These are phyloP conservation scores for Myotis daubentonii DNA, from an alignment of 2,797 vertebrate species.

Conservation along the genomic window DNA sequence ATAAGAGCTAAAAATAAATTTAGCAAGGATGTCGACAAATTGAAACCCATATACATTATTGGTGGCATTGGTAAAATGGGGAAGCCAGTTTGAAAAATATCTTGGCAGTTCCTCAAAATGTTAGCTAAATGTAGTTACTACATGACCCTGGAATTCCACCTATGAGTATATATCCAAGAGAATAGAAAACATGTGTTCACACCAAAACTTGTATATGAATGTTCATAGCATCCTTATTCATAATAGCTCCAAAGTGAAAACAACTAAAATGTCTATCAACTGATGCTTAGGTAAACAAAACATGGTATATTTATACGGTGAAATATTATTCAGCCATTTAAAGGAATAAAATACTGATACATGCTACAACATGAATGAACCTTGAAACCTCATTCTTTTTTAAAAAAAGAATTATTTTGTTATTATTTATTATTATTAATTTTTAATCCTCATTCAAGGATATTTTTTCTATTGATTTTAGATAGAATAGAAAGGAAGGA, in stretches of 20 bases:
- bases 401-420: no score
- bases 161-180: not conserved
- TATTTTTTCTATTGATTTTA: no score
- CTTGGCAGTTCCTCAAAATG: not conserved
- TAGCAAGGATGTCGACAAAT: not conserved
- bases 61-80: not conserved
- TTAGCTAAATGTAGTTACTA: not conserved
- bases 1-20: not conserved
- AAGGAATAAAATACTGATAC: not conserved
- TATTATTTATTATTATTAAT: no score
- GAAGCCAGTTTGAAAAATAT: not conserved
- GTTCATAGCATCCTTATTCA: not conserved
- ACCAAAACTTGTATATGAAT: not conserved
- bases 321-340: not conserved
- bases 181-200: not conserved
- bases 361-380: not conserved
- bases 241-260: not conserved
- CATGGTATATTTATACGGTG: not conserved
- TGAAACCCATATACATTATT: not conserved
- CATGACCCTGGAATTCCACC: not conserved
- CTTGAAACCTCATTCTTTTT: not conserved
- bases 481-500: no score
- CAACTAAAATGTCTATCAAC: not conserved
- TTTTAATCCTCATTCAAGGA: no score
- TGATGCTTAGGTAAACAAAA: not conserved